Base-by-base conservation (phyloP, 2,888 invertebrate species). In the Agonopterix arenella region DNA sequence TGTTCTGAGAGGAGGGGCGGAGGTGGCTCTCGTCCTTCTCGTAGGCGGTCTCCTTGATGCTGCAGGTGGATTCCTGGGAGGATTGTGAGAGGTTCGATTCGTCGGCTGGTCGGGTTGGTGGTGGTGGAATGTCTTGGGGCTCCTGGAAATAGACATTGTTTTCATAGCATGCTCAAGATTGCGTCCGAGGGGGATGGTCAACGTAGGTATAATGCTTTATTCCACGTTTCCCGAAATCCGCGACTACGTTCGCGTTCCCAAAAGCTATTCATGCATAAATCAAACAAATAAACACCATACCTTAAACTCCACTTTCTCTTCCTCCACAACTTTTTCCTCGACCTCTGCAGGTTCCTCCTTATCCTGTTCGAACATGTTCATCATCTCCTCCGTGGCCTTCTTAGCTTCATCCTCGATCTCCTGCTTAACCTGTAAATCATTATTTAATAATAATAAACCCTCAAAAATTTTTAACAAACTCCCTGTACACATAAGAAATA, bases 11-110 rank as follows among this genome's bases (percentile, higher is more conserved):
- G 0, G 81, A 77, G 0, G 84, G 84, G 0, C 84, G 70, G 1
- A 84, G 65, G 52, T 83, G 83, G 52, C 82, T 84, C 16, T 82
- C 84, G 51, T 84, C 84, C 18, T 82, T 83, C 45, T 83, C 84
- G 49, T 84, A 83, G 0, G 50, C 44, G 8, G 62, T 58, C 4
- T 54, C 43, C 8, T 72, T 70, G 52, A 75, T 76, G 13, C 75
- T 76, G 54, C 59, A 57, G 1, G 68, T 52, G 0, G 84, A 83
- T 16, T 83, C 83, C 53, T 84, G 84, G 0, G 84, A 84, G 0
- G 84, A 83, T 11, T 71, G 67, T n/a, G 40, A 40, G 10, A n/a
- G 40, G n/a, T 40, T 40, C 3, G 40, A 40, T 3, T 40, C 40
- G 10, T 40, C 40, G 40, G 40, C 10, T 5, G 40, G 40, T n/a